Evolutionary conservation across 2,113 vertebrate genomes (phyloP).

Genomic region (Perccottus glenii): DNA sequence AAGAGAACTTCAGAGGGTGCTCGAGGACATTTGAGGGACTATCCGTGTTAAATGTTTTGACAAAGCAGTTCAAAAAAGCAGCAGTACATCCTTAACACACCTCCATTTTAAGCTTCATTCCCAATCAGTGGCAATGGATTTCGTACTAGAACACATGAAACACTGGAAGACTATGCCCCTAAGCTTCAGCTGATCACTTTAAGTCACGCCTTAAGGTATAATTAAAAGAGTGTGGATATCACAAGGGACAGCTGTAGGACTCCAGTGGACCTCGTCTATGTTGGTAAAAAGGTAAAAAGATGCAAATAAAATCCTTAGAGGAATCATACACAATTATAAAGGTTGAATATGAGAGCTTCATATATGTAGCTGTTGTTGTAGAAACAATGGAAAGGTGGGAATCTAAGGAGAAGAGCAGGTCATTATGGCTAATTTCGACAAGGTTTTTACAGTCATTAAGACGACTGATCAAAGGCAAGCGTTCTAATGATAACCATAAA

Average conservation of each 20-base stretch:
- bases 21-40: slow-evolving; percentile 52
- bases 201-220: slow-evolving; percentile 32
- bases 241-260: slow-evolving; percentile 25
- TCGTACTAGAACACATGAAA: neutral
- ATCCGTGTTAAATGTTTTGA: slow-evolving; percentile 28
- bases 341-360: neutral
- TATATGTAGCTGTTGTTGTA: neutral
- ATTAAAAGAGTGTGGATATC: slow-evolving; percentile 32
- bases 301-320: slow-evolving; percentile 10
- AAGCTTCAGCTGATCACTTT: slow-evolving; percentile 22
- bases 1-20: slow-evolving; percentile 33
- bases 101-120: slow-evolving; percentile 7
- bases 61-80: slow-evolving; percentile 34
- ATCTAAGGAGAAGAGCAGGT: slow-evolving; percentile 12
- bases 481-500: slow-evolving; percentile 49
- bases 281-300: slow-evolving; percentile 13
- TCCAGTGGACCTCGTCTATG: slow-evolving; percentile 23
- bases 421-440: slow-evolving; percentile 45
- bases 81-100: neutral
- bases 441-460: slow-evolving; percentile 67
- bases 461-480: slow-evolving; percentile 60
- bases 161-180: neutral
- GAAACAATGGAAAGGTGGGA: slow-evolving; percentile 8
- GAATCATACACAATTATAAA: slow-evolving; percentile 31
- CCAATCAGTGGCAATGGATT: slow-evolving; percentile 4